Percentiles rank a stretch among this genome's conserved stretches.
Evolutionary conservation across 2,113 vertebrate genomes (phyloP).

Genomic region (Uria lomvia): DNA sequence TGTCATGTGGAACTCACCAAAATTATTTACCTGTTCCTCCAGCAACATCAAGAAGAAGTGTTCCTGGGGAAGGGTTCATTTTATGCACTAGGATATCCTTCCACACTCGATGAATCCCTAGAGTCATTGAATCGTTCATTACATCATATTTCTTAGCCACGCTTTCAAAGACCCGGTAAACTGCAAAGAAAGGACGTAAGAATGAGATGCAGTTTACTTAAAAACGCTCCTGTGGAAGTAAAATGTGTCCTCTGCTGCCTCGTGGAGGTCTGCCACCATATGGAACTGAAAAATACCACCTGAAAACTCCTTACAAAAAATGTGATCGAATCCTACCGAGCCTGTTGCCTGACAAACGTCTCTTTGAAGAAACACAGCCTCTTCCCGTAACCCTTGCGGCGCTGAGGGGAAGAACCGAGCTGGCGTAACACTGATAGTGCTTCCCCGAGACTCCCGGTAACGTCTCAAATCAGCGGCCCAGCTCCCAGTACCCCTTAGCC

Average conservation of each 20-base stretch:
- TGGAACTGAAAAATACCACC: neutral
- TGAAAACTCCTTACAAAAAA: neutral
- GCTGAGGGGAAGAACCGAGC: too few species aligned
- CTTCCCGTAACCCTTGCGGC: neutral
- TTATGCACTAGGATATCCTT: conserved; percentile 86
- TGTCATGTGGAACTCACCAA: neutral
- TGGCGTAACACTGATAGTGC: fast-evolving
- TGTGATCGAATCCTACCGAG: fast-evolving
- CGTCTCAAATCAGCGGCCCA: neutral
- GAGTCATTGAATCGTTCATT: conserved; percentile 97
- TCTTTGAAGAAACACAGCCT: neutral
- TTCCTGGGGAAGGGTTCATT: conserved; percentile 89
- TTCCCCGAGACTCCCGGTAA: neutral
- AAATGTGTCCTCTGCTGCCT: neutral
- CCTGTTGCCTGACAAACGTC: neutral
- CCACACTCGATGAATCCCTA: conserved; percentile 94
- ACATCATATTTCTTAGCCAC: conserved; percentile 93
- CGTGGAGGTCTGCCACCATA: neutral
- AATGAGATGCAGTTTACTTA: neutral
- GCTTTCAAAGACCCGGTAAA: conserved; percentile 91
- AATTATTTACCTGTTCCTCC: conserved; percentile 88
- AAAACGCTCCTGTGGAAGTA: neutral
- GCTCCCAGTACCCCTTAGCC: neutral
- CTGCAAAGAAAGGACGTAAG: conserved; percentile 48
- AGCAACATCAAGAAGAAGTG: conserved; percentile 88